Conservation (phyloP, 2,113 vertebrate genomes). For the Phoenicopterus ruber region DNA sequence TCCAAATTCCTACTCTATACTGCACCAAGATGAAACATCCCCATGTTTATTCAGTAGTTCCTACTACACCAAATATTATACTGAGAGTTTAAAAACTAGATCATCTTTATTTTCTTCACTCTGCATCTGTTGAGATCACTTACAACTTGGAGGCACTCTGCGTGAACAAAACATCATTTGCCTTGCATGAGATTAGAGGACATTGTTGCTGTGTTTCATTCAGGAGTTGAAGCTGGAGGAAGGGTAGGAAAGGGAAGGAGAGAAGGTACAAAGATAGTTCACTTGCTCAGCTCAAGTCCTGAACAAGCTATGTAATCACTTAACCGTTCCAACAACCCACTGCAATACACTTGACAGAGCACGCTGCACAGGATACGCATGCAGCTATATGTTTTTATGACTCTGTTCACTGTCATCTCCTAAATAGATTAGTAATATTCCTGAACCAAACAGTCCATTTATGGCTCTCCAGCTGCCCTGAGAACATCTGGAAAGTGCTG, state of each 20-base stretch:
- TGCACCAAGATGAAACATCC: background rate
- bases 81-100: background rate
- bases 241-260: background rate
- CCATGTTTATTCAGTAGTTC: background rate
- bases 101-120: background rate
- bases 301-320: background rate
- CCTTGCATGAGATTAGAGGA: background rate
- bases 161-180: background rate
- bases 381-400: background rate
- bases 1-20: background rate
- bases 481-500: conserved; percentile 68
- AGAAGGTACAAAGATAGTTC: background rate
- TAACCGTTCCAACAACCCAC: background rate
- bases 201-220: background rate
- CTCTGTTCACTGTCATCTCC: background rate
- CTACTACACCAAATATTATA: background rate
- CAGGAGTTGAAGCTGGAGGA: background rate
- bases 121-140: background rate
- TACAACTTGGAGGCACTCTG: background rate
- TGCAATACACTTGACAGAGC: background rate
- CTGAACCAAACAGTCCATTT: conserved; percentile 41
- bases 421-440: background rate
- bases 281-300: background rate
- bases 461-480: conserved; percentile 55
- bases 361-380: background rate